Evolutionary conservation across 1,140 invertebrate genomes (phyloP).

Genomic region (Thrips palmi): DNA sequence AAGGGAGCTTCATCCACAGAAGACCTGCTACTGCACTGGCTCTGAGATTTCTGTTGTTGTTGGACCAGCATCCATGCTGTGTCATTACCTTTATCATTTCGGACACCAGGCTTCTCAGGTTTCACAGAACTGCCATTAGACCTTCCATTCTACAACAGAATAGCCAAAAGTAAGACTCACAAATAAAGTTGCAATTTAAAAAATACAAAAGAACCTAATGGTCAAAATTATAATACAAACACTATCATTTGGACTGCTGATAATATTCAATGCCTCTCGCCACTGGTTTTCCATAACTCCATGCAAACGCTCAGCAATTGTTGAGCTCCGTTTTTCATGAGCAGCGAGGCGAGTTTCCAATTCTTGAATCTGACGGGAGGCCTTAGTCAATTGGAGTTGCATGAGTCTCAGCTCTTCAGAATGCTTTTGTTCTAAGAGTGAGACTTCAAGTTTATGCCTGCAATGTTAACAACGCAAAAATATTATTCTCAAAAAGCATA

Average conservation of each 20-base stretch:
- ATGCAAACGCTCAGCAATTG: slow-evolving; percentile 52
- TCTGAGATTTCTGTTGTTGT: not conserved
- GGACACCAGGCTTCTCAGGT: too few relatives aligned
- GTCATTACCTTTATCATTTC: too few relatives aligned
- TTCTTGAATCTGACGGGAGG: slow-evolving; percentile 37
- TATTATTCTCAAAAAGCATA: too few relatives aligned
- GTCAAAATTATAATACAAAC: too few relatives aligned
- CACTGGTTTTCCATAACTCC: slow-evolving; percentile 61
- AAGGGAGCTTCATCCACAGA: not conserved
- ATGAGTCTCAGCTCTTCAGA: not conserved
- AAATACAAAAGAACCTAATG: too few relatives aligned
- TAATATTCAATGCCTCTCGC: slow-evolving; percentile 51
- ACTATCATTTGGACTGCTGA: too few relatives aligned
- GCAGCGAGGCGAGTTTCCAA: slow-evolving; percentile 36
- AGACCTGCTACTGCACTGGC: not conserved
- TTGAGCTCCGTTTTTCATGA: slow-evolving; percentile 33
- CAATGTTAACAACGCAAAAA: not conserved
- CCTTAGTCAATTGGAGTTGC: too few relatives aligned
- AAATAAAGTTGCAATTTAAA: too few relatives aligned
- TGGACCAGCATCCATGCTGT: too few relatives aligned
- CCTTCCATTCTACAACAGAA: too few relatives aligned
- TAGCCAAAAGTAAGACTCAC: too few relatives aligned
- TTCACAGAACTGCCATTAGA: too few relatives aligned
- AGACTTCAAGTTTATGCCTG: slow-evolving; percentile 1
- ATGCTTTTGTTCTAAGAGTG: not conserved